Conservation (phyloP, 2,888 invertebrate species). For the Serripes groenlandicus region DNA sequence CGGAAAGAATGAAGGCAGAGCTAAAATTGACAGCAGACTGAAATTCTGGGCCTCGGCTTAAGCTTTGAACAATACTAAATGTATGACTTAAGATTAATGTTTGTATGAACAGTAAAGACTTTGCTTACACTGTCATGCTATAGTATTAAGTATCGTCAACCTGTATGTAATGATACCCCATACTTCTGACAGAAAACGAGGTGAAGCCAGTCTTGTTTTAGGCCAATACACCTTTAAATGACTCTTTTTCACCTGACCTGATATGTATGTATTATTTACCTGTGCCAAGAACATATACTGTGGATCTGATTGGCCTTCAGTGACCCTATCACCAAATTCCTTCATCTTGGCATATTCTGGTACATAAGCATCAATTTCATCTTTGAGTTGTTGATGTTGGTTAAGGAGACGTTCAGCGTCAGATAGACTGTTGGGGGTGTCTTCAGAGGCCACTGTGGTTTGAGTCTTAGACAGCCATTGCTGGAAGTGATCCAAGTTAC, state of each 20-base stretch:
- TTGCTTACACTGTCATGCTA: too few relatives aligned
- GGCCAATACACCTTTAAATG: neutral
- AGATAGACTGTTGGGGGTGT: conserved; percentile 85
- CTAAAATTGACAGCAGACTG: too few relatives aligned
- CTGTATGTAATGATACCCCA: too few relatives aligned
- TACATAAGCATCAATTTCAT: conserved; percentile 99
- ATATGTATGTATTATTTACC: too few relatives aligned
- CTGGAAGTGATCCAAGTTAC: conserved; percentile 99
- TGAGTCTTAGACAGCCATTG: conserved; percentile 99
- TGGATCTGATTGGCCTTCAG: conserved; percentile 94
- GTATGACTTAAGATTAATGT: too few relatives aligned
- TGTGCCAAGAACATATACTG: conserved; percentile 99
- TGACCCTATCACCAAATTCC: conserved; percentile 94
- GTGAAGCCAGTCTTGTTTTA: too few relatives aligned
- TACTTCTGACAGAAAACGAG: too few relatives aligned
- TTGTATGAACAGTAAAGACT: too few relatives aligned
- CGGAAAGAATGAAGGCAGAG: too few relatives aligned
- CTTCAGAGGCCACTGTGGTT: conserved; percentile 90
- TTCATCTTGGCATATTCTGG: conserved; percentile 99
- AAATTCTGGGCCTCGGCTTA: too few relatives aligned
- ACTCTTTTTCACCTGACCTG: neutral
- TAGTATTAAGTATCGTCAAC: too few relatives aligned
- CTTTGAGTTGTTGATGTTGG: conserved; percentile 99
- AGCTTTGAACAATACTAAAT: too few relatives aligned
- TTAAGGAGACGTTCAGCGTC: conserved; percentile 99